Evolutionary conservation across 2,113 vertebrate genomes (phyloP).

Genomic region (Alosa alosa): DNA sequence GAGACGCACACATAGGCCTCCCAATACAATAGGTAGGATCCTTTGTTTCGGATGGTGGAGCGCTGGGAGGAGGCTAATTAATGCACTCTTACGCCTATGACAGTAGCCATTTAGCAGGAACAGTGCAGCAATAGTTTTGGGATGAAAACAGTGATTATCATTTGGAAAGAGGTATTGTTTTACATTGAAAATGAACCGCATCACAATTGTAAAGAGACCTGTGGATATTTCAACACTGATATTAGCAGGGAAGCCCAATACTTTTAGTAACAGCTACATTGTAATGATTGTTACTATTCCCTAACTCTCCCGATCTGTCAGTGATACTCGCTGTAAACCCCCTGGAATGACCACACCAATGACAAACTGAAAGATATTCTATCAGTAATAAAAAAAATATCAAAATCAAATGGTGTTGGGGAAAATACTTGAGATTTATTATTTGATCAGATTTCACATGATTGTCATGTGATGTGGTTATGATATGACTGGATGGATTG

Average conservation of each 20-base stretch:
- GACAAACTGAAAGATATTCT: neutral
- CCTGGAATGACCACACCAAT: neutral
- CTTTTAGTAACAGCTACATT: neutral
- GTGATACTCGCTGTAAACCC: neutral
- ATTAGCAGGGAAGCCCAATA: neutral
- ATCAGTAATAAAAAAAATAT: neutral
- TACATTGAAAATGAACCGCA: neutral
- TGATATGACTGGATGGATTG: neutral
- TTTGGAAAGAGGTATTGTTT: slow-evolving; percentile 21
- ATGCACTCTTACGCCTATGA: slow-evolving; percentile 55
- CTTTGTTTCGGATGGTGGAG: slow-evolving; percentile 1
- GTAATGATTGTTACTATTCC: neutral
- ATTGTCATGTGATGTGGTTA: neutral
- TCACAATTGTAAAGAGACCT: neutral
- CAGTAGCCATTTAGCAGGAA: slow-evolving; percentile 52
- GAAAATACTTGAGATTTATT: neutral
- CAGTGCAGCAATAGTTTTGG: slow-evolving; percentile 40
- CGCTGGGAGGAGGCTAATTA: slow-evolving; percentile 37
- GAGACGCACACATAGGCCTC: neutral
- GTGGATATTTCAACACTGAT: neutral
- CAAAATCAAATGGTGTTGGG: neutral
- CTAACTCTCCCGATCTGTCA: neutral
- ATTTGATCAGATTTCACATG: neutral
- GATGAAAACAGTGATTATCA: slow-evolving; percentile 57
- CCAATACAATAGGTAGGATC: neutral